phyloP scores from a whole-genome alignment of 64 coral and sea anemone species.

The Pachyseris speciosa region DNA sequence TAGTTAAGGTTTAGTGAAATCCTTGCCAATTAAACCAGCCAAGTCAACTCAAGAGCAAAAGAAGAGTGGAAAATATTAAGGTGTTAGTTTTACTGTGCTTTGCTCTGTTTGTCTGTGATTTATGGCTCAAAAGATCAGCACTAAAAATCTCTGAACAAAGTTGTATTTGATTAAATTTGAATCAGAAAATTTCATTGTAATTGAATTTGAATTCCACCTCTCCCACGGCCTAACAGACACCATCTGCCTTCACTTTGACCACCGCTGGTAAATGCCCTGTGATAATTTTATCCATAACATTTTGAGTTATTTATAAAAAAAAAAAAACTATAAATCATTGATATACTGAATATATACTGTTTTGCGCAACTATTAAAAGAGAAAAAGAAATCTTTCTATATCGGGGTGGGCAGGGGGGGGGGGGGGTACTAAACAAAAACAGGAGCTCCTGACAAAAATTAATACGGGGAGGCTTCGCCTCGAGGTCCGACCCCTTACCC shows the following conservation, averaged over 20 bases:
- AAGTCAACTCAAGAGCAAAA: background rate
- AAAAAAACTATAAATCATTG: too few species aligned
- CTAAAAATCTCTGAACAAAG: slow-evolving; percentile 9
- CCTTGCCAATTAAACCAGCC: background rate
- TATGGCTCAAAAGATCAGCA: slow-evolving; percentile 13
- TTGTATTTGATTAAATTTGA: background rate
- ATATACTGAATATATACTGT: too few species aligned
- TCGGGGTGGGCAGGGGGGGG: too few species aligned
- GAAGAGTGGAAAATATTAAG: background rate
- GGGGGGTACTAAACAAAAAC: too few species aligned
- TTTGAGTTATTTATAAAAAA: too few species aligned
- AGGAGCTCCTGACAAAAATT: too few species aligned
- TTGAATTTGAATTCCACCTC: background rate
- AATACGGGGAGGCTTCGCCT: too few species aligned
- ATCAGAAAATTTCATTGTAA: background rate
- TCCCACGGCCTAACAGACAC: background rate
- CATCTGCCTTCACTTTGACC: background rate
- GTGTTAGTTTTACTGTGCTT: background rate
- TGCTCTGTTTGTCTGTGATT: background rate
- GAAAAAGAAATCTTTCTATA: too few species aligned
- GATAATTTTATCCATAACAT: too few species aligned
- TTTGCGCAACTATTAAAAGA: too few species aligned
- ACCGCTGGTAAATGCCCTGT: background rate
- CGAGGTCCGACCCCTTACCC: too few species aligned
- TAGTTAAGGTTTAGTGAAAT: background rate